Evolutionary conservation across 2,888 invertebrate species (phyloP).

Genomic region (Drosophila picticornis): DNA sequence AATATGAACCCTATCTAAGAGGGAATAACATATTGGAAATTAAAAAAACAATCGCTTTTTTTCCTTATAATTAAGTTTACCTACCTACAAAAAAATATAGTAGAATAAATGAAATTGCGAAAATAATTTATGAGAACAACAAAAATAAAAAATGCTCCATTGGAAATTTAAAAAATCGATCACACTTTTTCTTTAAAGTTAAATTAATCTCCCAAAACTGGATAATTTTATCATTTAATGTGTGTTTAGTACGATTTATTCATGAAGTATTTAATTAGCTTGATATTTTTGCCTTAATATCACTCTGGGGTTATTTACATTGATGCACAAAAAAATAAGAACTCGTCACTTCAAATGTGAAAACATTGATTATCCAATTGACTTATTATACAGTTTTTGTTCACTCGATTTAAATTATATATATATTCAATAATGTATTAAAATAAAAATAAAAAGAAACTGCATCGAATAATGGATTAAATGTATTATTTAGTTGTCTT

Average conservation of each 20-base stretch:
- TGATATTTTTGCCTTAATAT: background rate
- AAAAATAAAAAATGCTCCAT: background rate
- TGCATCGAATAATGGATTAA: background rate
- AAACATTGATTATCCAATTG: background rate
- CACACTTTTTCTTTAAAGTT: background rate
- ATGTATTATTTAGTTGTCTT: background rate
- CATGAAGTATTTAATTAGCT: rapidly evolving
- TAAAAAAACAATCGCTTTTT: background rate
- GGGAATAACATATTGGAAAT: background rate
- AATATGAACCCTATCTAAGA: too few species aligned
- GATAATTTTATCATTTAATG: background rate
- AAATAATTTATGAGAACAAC: background rate
- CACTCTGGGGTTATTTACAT: background rate
- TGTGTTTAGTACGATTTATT: background rate
- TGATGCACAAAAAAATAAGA: too few species aligned
- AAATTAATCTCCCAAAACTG: rapidly evolving
- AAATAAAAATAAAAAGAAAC: background rate
- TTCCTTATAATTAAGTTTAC: background rate
- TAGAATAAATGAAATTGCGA: background rate
- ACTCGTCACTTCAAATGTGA: background rate
- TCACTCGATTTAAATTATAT: background rate
- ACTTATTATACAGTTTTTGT: background rate
- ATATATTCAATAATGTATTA: background rate
- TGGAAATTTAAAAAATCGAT: background rate
- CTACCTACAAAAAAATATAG: background rate